phyloP scores from a whole-genome alignment of 1,140 invertebrate genomes.

The Neodiprion fabricii region DNA sequence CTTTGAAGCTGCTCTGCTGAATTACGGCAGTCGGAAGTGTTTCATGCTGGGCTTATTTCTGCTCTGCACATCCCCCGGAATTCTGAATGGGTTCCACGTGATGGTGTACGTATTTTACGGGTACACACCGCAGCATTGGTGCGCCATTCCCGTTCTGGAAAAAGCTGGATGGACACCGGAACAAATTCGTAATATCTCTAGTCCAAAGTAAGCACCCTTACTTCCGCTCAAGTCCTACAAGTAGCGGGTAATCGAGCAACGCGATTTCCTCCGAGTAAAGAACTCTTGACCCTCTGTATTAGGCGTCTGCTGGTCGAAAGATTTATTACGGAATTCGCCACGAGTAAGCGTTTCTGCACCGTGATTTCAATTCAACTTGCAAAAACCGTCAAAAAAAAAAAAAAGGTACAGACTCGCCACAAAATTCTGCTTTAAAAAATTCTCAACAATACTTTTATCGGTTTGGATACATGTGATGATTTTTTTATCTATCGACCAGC shows the following conservation, averaged over 20 bases:
- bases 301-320: neutral
- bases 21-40: slow-evolving; percentile 15
- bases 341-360: too few species aligned
- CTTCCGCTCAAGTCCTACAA: neutral
- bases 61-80: slow-evolving; percentile 55
- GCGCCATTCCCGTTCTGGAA: slow-evolving; percentile 50
- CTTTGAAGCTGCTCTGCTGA: slow-evolving; percentile 6
- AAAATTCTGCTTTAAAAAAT: too few species aligned
- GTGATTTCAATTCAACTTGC: too few species aligned
- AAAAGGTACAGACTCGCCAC: too few species aligned
- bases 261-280: slow-evolving; percentile 10
- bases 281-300: neutral
- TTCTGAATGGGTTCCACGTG: slow-evolving; percentile 61
- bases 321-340: neutral
- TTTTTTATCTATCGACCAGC: too few species aligned
- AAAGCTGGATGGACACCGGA: slow-evolving; percentile 51
- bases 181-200: slow-evolving; percentile 53
- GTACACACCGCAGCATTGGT: slow-evolving; percentile 56
- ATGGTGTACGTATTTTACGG: slow-evolving; percentile 60
- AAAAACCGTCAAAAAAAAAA: too few species aligned
- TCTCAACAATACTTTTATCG: too few species aligned
- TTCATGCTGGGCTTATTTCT: slow-evolving; percentile 50
- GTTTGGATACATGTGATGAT: too few species aligned
- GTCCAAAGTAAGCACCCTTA: slow-evolving; percentile 24
- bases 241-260: neutral